Conservation (phyloP, 2,888 invertebrate genomes). For the Melolontha melolontha region DNA sequence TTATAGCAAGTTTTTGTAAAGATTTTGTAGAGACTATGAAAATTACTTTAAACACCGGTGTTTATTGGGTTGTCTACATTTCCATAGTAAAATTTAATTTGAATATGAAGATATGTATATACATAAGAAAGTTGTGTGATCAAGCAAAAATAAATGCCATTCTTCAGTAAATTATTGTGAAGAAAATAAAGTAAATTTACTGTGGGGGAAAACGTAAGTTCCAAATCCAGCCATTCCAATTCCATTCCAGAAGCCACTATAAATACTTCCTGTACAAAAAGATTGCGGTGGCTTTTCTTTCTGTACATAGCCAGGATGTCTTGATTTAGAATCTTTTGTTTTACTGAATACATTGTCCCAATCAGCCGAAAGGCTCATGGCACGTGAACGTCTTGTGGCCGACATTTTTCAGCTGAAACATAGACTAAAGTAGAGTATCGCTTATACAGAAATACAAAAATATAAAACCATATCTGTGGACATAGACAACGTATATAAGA, state of each 20-base stretch:
- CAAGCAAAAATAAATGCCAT: too few relatives aligned
- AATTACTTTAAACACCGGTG: too few relatives aligned
- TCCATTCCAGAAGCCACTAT: slow-evolving; percentile 72
- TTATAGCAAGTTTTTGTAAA: too few relatives aligned
- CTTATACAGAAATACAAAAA: neutral
- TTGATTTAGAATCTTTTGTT: slow-evolving; percentile 11
- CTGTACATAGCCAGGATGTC: slow-evolving; percentile 24
- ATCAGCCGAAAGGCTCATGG: slow-evolving; percentile 36
- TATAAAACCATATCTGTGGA: neutral
- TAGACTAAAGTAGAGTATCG: neutral
- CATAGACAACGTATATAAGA: too few relatives aligned
- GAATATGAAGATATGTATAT: too few relatives aligned
- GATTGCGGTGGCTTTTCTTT: slow-evolving; percentile 35
- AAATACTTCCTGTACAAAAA: slow-evolving; percentile 68
- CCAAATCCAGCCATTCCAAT: slow-evolving; percentile 74
- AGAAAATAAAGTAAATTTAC: slow-evolving; percentile 44
- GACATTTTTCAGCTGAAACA: slow-evolving; percentile 13
- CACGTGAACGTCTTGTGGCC: slow-evolving; percentile 23
- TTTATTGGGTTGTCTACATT: too few relatives aligned
- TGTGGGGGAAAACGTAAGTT: slow-evolving; percentile 71
- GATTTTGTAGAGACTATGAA: too few relatives aligned
- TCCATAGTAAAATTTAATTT: too few relatives aligned
- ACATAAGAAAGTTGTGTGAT: too few relatives aligned
- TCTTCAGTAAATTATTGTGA: too few relatives aligned
- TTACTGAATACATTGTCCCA: slow-evolving; percentile 40